Base-by-base conservation (phyloP, 2,113 vertebrate species). In the Albula glossodonta region DNA sequence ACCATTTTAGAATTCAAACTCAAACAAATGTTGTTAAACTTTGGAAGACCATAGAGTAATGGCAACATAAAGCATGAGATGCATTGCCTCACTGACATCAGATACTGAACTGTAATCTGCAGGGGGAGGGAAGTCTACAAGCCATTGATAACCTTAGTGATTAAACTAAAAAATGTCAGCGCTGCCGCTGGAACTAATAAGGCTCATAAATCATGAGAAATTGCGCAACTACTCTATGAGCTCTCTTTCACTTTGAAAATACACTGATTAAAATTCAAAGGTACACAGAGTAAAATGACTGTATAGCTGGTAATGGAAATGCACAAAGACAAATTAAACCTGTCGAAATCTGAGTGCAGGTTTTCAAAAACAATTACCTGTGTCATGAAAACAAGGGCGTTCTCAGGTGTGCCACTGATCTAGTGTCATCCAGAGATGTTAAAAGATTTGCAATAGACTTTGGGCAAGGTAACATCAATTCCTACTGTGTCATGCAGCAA, bases 201-300 rank as follows among this genome's bases (percentile, higher is more conserved):
- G 78, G 5, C 70, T 78, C 87, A 88, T 88, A 88, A 88, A 85
- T 88, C 87, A 88, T 41, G 41, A 48, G 13, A 79, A 41, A 70
- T 51, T 81, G 25, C 53, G 53, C 79, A 25, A 48, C 80, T 77
- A 51, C 84, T 50, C 79, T 63, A 81, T 81, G 81, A 86, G 81
- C 70, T 70, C 25, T 80, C 31, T 82, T 57, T 81, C 41, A 81
- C 80, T 82, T 84, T 81, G 48, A 85, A 81, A 74, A 53, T 49
- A 51, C 77, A 57, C 66, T 85, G 57, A 85, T 87, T 85, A 85
- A 82, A 79, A 83, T 85, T 82, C 51, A 50, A 41, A 50, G 22
- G 80, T 52, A 79, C 25, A 41, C 49, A 66, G 57, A 17, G 22
- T 19, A 12, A 85, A 85, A 78, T 51, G 25, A 31, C 80, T 50